Base-by-base conservation (phyloP, 1,140 invertebrate genomes). In the Drosophila ercepeae region DNA sequence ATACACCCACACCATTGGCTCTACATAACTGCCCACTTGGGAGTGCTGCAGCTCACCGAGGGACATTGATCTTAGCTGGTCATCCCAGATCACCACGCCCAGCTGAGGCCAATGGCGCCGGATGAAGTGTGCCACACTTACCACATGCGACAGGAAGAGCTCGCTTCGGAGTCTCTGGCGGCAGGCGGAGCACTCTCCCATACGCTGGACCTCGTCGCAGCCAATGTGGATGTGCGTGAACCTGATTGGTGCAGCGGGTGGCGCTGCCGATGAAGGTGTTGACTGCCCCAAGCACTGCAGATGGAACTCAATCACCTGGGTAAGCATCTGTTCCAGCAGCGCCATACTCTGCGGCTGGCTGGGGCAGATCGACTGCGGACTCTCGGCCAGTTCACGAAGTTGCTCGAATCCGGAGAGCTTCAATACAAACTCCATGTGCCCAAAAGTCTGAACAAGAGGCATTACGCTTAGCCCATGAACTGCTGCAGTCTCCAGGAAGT, bases 391-490 rank as follows among this genome's bases (percentile, higher is more conserved):
- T 93, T 99, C 98, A 53, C 97, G 92, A 21, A 98, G 91, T 45
- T 95, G 93, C 52, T 93, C 90, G 90, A 96, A 98, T 73, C 96
- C 93, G 25, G 94, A 89, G 64, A 96, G 93, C 91, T 99, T 99
- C 41, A 99, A 91, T 0, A 95, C 95, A 93, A 96, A 98, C 93
- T 99, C 97, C 89, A 98, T 91, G 91, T 99, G 98, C 2, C 98
- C 98, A 92, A 99, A 98, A 4, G 98, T 99, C 92, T 99, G 98
- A 6, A 99, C 93, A 3, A 99, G 92, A 14, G 98, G 98, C 77
- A 99, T 96, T 2, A 99, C 94, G 65, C 96, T 94, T 1, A 99
- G 92, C 0, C 94, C 92, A 48, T 93, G 69, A 0, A 79, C 27
- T 0, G 75, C 94, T 7, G 94, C 92, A 51, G 93, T 92, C 59